Base-by-base conservation (phyloP, 64 coral and sea anemone genomes). In the Pachyseris speciosa region DNA sequence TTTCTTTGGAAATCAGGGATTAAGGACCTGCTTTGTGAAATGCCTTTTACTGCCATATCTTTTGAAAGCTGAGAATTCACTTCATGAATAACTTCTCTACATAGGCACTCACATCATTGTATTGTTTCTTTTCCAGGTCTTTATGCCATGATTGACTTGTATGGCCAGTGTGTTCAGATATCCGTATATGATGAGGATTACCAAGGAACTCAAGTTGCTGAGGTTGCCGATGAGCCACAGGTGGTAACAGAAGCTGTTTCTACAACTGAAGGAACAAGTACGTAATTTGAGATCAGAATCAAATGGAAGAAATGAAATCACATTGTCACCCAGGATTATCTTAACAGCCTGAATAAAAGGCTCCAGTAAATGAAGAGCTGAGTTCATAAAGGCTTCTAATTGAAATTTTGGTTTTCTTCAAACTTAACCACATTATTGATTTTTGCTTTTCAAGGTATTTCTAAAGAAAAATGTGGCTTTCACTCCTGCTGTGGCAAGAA, bases 141-240 rank as follows among this genome's bases (percentile, higher is more conserved):
- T 36, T 98, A 95, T 86, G 96, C 89, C 26, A 95, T 94, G 37
- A 92, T 98, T 64, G 93, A 98, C 51, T 57, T 98, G 72, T 98
- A 98, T 65, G 96, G 96, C 40, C 84, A 92, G 86, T 98, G 96
- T 89, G 96, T 95, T 4, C 96, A 98, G 64, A 64, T 98, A 32
- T 88, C 93, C 65, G 75, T 98, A 17, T 83, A 92, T 24, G 88
- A 92, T 41, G 85, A 89, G 32, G 96, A 94, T 40, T 91, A 90
- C 39, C 86, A 49, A 68, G 88, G 74, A 20, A 30, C 74, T 5
- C 89, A 81, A 61, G 57, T 83, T 3, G 52, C 67, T 20, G 42
- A 59, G 17, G 40, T 95, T 27, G 67, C 84, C 64, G 84, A 34
- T 5, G 16, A 55, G 10, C 65, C 91, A 61, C 55, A 67, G 13